Evolutionary conservation across 1,140 invertebrate species (phyloP), one percentile per base, ranked within the genome.

Genomic region (Leucophenga varia): DNA sequence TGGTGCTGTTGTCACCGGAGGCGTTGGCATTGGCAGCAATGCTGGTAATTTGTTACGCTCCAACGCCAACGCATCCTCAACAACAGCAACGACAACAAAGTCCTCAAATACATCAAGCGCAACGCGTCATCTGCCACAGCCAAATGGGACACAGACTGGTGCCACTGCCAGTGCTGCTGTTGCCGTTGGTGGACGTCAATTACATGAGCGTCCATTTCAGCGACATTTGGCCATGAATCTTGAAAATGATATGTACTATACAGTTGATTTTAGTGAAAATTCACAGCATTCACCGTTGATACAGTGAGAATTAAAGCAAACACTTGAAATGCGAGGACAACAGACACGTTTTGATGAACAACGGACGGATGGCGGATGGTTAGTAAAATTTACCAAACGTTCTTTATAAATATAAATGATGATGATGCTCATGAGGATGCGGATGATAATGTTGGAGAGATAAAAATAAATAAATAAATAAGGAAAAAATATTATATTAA

Each of bases 251-350:
- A 84, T 86, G 82, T 86, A 85, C 74, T 86, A 85, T 76, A 85
- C 84, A 20, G 78, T 86, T 49, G 84, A 86, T 74, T 85, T 86
- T 76, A 85, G 83, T 64, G 84, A 86, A 75, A 70, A 70, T 31
- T 84, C 82, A 57, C 84, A 85, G 72, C 83, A 80, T 60, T 85
- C 83, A 16, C 84, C 84, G 5, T 78, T 86, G 54, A 86, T 86
- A 59, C 84, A 85, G 79, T 86, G 70, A 73, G 59, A 54, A 46
- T 54, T 58, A 41, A 30, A 17, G 45, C 37, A 25, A 25, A 41
- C 22, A 30, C 47, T 14, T 36, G 14, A 35, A 35, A n/a, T 38
- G 43, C 20, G 30, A 37, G 25, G 21, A 32, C 8, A 19, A 49
- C 5, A 32, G 22, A 9, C 14, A 10, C 22, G 22, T 10, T 25